phyloP scores from a whole-genome alignment of 1,140 invertebrate species.

The Drosophila nigromelanica region DNA sequence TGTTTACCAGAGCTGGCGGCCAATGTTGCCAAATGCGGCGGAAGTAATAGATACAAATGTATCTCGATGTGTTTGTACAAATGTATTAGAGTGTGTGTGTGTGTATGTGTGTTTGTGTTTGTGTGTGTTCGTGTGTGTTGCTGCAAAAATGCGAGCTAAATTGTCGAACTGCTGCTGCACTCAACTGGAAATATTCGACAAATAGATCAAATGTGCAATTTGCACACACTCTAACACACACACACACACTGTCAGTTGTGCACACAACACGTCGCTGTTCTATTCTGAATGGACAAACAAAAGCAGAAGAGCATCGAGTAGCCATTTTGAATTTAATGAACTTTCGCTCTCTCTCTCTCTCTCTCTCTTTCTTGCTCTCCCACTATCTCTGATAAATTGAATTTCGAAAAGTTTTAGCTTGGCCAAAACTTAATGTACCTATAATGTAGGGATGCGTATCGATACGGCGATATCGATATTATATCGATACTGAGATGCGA shows the following conservation, averaged over 20 bases:
- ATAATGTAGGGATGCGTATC: no score
- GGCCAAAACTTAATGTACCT: no score
- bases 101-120: slow-evolving; percentile 28
- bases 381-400: not conserved
- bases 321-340: slow-evolving; percentile 16
- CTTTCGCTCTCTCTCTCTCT: not conserved
- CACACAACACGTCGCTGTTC: not conserved
- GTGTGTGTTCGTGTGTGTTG: slow-evolving; percentile 1
- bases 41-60: slow-evolving; percentile 66
- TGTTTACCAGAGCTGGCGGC: slow-evolving; percentile 42
- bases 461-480: no score
- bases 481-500: no score
- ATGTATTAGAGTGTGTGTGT: slow-evolving; percentile 30
- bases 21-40: slow-evolving; percentile 65
- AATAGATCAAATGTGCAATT: slow-evolving; percentile 61
- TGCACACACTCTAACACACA: slow-evolving; percentile 17
- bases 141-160: slow-evolving; percentile 33
- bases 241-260: not conserved
- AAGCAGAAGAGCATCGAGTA: not conserved
- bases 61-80: slow-evolving; percentile 20
- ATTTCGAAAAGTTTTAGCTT: no score
- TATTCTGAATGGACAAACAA: slow-evolving; percentile 15
- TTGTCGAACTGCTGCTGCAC: slow-evolving; percentile 39
- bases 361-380: not conserved
- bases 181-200: slow-evolving; percentile 68